Evolutionary conservation across 2,888 invertebrate species (phyloP), one percentile per base, ranked within the genome.

Genomic region (Caenorhabditis sp.): DNA sequence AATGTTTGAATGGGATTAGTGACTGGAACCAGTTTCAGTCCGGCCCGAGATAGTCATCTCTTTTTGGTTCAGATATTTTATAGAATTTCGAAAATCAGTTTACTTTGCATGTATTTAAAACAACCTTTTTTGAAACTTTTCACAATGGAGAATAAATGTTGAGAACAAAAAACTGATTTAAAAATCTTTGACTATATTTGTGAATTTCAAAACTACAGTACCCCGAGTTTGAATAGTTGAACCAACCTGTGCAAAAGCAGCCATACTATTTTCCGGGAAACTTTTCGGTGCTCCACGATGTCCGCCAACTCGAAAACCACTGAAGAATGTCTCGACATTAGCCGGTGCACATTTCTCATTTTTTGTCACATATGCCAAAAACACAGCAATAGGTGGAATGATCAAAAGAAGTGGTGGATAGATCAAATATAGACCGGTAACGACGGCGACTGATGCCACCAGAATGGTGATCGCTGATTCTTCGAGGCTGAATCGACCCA

Each of bases 251-350:
- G 64, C 73, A 67, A 86, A 84, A n/a, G 84, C 82, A 14, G 79
- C 78, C 77, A 84, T 81, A 53, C 84, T 82, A 77, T 86, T 86
- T 60, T 86, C 86, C 0, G 86, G 86, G 62, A 82, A 81, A 50
- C 77, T 68, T 26, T 79, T 65, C 37, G 86, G 86, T 8, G 83
- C 79, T 12, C 86, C 86, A 24, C 87, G 78, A 68, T 86, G 86
- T 6, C 86, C 86, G 14, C 86, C 86, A 61, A 87, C 78, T 21
- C 67, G 66, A 70, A 85, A 86, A n/a, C 83, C 79, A 36, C 62
- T 49, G 69, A 86, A 86, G 76, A 86, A 86, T 0, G 63, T 57
- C 19, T 79, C 74, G 37, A 75, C 75, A 70, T 69, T 59, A 36
- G 37, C 50, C 14, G 53, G 54, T 19, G 58, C 61, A 50, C 66